Evolutionary conservation across 2,797 vertebrate species (phyloP), one percentile per base, ranked within the genome.

Genomic region (Cephalopachus bancanus): DNA sequence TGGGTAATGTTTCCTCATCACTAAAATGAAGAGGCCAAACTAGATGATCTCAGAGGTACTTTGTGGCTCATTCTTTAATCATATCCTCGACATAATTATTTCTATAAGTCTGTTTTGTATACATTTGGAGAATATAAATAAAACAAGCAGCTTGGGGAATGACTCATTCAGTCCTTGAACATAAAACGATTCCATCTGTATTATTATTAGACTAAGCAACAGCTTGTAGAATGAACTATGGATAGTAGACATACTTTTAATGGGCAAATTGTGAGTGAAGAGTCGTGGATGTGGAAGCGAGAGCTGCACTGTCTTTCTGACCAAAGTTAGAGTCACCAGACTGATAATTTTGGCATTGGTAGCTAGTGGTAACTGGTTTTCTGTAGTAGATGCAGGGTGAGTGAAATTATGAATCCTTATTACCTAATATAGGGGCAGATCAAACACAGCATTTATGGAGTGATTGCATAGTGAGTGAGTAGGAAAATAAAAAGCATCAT

Each of bases 61-160:
- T 80, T 90, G 83, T 89, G 75, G 64, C 12, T 90, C 69, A 90
- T 79, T 92, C 62, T 90, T 89, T 97, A 91, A 95, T 96, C 93
- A 95, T 69, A 69, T 78, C 72, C 11, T 93, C 12, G 51, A 37
- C 28, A 65, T 75, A 95, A 95, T 90, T n/a, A 65, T 57, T 94
- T 96, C 65, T 95, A n/a, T 83, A 71, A 89, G 83, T 89, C 51
- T 95, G 55, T 94, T 95, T 94, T 93, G 22, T 93, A 95, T 96
- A 96, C 69, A 95, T 89, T 92, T 84, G 78, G 44, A 93, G 86
- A 95, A 92, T 80, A 92, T 89, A 94, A 96, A 93, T 96, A 92
- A 94, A 67, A 20, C 16, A 88, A 93, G 44, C 84, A 92, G 44
- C 64, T 60, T 85, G 51, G 55, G 22, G 30, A 92, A 37, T 97